Conservation (phyloP, 2,888 invertebrate species). For the Cartodere bifasciata region DNA sequence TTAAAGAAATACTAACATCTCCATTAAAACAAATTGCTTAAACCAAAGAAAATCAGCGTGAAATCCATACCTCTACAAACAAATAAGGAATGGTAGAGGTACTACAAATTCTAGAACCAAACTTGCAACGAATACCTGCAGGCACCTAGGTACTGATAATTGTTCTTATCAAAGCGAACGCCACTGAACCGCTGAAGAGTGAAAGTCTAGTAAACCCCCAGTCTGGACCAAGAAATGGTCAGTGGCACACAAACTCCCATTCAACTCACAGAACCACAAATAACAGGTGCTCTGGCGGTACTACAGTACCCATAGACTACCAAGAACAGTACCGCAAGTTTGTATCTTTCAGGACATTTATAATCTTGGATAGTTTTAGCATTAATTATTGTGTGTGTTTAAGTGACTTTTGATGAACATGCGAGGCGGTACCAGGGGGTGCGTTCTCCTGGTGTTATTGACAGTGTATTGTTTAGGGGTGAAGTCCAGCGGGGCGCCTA, state of each 20-base stretch:
- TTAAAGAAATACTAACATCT: too few species aligned
- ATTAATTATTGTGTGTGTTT: conserved; percentile 12
- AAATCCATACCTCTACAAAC: too few species aligned
- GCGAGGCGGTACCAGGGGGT: conserved; percentile 27
- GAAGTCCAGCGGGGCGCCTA: conserved; percentile 37
- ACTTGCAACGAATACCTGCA: too few species aligned
- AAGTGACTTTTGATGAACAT: conserved; percentile 16
- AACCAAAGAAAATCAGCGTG: too few species aligned
- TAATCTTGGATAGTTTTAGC: conserved; percentile 5
- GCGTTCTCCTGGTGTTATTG: conserved; percentile 25
- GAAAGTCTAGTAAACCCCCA: conserved; percentile 19
- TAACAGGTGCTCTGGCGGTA: conserved; percentile 14
- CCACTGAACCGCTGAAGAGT: conserved; percentile 18
- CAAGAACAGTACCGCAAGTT: background rate
- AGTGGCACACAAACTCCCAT: conserved; percentile 32
- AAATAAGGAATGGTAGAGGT: too few species aligned
- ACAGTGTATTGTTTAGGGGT: conserved; percentile 20
- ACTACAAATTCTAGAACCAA: too few species aligned
- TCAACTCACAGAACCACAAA: conserved; percentile 25
- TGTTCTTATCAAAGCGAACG: conserved; percentile 13
- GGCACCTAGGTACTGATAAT: too few species aligned
- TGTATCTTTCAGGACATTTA: background rate
- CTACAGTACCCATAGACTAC: background rate
- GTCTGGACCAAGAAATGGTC: conserved; percentile 25
- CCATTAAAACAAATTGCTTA: too few species aligned